These are phyloP conservation scores for Nephrotoma flavescens DNA, from an alignment of 2,888 invertebrate species.

Conservation along the genomic window DNA sequence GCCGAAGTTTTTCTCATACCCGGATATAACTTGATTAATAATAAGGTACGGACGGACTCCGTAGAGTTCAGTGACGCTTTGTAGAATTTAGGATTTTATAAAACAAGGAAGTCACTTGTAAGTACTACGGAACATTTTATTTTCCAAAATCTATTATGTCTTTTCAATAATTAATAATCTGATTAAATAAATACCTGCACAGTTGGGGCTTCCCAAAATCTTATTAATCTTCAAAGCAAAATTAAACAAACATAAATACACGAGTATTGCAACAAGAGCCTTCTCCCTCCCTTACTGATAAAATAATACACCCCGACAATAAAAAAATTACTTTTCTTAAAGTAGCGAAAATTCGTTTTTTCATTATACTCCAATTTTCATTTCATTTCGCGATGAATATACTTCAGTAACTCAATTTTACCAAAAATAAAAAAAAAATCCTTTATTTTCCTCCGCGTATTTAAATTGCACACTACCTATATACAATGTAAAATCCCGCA, in stretches of 20 bases:
- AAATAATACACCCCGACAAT: not conserved
- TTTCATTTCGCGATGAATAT: not conserved
- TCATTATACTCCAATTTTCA: not conserved
- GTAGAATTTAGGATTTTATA: too few species aligned
- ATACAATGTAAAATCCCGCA: not conserved
- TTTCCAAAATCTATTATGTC: too few species aligned
- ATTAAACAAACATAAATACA: not conserved
- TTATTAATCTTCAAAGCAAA: not conserved
- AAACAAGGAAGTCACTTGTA: too few species aligned
- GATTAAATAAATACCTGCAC: not conserved
- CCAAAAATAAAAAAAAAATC: not conserved
- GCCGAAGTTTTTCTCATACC: too few species aligned
- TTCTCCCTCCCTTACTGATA: not conserved
- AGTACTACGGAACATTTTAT: too few species aligned
- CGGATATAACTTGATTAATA: too few species aligned
- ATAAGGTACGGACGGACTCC: too few species aligned
- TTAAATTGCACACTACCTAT: not conserved
- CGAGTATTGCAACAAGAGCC: not conserved
- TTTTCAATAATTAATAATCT: not conserved
- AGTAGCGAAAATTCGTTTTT: not conserved
- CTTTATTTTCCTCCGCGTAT: not conserved
- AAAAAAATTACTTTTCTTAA: not conserved
- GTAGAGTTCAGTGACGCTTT: too few species aligned
- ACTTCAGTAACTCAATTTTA: not conserved
- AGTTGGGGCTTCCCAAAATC: not conserved